phyloP scores from a whole-genome alignment of 2,888 invertebrate species.

The Quadroppia sp. region DNA sequence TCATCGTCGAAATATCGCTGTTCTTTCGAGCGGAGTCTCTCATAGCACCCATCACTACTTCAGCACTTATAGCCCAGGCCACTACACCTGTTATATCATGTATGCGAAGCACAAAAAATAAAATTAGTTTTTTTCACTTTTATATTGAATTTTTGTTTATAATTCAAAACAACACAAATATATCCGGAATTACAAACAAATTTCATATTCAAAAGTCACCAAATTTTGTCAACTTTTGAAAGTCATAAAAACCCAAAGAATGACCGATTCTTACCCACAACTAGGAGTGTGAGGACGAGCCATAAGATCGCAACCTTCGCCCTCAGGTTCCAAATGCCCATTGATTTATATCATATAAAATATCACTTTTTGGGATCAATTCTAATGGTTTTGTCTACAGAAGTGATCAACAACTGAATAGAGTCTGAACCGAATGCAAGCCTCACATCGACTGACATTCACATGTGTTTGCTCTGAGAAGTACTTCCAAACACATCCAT shows the following conservation, averaged over 20 bases:
- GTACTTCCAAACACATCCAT: background rate
- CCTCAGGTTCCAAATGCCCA: constrained; percentile 16
- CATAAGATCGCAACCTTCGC: constrained; percentile 9
- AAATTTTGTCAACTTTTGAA: background rate
- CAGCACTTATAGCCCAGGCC: constrained; percentile 49
- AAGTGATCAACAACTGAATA: too few relatives aligned
- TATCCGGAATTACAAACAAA: background rate
- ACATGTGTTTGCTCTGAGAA: background rate
- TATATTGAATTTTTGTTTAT: too few relatives aligned
- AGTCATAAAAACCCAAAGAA: background rate
- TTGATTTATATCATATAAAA: background rate
- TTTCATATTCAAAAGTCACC: background rate
- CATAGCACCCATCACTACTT: constrained; percentile 47
- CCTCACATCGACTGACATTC: constrained; percentile 19
- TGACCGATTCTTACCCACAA: background rate
- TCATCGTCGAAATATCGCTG: background rate
- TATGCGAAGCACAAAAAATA: too few relatives aligned
- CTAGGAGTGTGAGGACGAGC: constrained; percentile 11
- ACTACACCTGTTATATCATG: constrained; percentile 45
- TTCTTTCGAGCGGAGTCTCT: constrained; percentile 42
- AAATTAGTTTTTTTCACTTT: too few relatives aligned
- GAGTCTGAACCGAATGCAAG: background rate
- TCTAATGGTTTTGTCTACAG: background rate
- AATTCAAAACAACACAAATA: background rate
- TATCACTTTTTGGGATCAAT: background rate